Evolutionary conservation across 2,797 vertebrate species (phyloP).

Genomic region (Remorina albescens): DNA sequence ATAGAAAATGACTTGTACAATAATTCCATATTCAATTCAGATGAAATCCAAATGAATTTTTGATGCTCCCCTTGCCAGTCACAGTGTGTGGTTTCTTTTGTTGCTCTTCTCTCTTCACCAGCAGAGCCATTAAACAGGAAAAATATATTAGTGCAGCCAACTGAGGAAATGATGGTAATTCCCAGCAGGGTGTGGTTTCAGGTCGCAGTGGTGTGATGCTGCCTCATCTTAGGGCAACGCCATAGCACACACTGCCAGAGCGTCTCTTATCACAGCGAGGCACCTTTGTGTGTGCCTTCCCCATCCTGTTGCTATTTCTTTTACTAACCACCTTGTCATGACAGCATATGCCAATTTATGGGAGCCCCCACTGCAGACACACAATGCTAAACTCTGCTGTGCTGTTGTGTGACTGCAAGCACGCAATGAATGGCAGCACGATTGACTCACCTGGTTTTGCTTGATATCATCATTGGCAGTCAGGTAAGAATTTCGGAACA

Average conservation of each 20-base stretch:
- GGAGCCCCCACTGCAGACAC: conserved; percentile 5
- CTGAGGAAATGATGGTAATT: conserved; percentile 47
- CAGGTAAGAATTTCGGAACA: conserved; percentile 97
- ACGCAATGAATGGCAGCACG: background rate
- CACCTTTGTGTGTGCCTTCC: conserved; percentile 51
- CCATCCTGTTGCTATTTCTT: conserved; percentile 43
- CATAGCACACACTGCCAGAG: conserved; percentile 17
- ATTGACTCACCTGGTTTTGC: conserved; percentile 91
- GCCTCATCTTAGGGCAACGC: conserved; percentile 33
- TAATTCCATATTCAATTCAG: conserved; percentile 29
- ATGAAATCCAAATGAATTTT: conserved; percentile 16
- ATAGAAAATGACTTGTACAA: conserved; percentile 11
- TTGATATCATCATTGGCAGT: conserved; percentile 95
- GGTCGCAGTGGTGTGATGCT: conserved; percentile 27
- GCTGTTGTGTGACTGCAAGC: conserved; percentile 2
- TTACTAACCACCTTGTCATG: conserved; percentile 46
- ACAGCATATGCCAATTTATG: conserved; percentile 48
- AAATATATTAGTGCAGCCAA: conserved; percentile 57
- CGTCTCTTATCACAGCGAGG: conserved; percentile 57
- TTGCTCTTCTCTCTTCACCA: conserved; percentile 23
- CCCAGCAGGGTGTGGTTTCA: conserved; percentile 43
- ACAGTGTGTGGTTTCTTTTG: conserved; percentile 28
- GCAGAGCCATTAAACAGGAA: conserved; percentile 48
- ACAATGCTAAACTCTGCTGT: conserved; percentile 21
- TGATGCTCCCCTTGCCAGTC: conserved; percentile 17